phyloP scores from a whole-genome alignment of 1,140 invertebrate species.

The Aphelinus atriplicis region DNA sequence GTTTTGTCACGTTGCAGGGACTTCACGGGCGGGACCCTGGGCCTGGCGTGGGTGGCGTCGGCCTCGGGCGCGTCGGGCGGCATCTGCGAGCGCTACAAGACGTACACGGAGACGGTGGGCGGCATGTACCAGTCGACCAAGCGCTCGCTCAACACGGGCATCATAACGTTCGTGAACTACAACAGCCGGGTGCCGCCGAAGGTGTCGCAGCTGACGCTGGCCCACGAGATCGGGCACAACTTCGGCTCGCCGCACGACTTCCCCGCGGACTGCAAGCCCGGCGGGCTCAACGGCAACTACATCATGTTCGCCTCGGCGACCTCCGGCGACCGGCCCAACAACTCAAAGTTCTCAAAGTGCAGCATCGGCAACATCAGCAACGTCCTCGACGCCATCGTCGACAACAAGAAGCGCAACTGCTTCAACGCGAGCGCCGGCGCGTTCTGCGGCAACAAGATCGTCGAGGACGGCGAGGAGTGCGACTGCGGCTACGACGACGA shows the following conservation, averaged over 20 bases:
- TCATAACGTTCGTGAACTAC: constrained; percentile 99
- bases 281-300: constrained; percentile 89
- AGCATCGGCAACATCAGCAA: constrained; percentile 95
- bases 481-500: constrained; percentile 96
- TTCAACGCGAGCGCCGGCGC: constrained; percentile 91
- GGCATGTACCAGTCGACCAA: constrained; percentile 94
- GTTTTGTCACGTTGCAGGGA: constrained; percentile 70
- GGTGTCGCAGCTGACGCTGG: constrained; percentile 96
- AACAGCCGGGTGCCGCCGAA: constrained; percentile 95
- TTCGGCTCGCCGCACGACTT: constrained; percentile 99
- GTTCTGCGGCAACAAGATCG: constrained; percentile 99
- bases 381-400: constrained; percentile 90
- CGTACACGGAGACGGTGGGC: constrained; percentile 93
- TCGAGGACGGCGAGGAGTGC: constrained; percentile 97
- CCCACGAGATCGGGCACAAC: constrained; percentile 99
- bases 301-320: constrained; percentile 98
- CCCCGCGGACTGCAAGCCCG: constrained; percentile 89
- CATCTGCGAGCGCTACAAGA: constrained; percentile 98
- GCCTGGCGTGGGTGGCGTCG: constrained; percentile 97
- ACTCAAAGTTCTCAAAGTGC: constrained; percentile 93
- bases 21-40: constrained; percentile 95
- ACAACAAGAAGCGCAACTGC: constrained; percentile 94
- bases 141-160: constrained; percentile 96
- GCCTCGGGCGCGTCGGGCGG: constrained; percentile 96
- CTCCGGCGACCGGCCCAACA: constrained; percentile 92